A percentile compares a stretch with the other conserved stretches of the same genome.
These are phyloP conservation scores for Andrena dorsata DNA, from an alignment of 2,888 invertebrate genomes.

Conservation along the genomic window DNA sequence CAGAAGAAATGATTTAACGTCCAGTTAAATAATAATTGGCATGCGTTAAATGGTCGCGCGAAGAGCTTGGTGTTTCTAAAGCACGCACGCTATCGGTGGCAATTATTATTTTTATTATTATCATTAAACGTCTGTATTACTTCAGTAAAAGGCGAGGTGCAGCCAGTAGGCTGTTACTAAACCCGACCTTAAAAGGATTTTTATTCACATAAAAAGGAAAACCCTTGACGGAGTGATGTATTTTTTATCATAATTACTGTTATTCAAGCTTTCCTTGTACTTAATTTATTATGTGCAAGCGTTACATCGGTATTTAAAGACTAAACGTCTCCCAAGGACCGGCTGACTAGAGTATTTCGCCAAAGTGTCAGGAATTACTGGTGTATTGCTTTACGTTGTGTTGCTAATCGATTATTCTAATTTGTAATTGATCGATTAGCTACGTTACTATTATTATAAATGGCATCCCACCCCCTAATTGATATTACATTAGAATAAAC, in stretches of 20 bases:
- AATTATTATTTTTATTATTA: constrained; percentile 7
- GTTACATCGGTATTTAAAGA: constrained; percentile 13
- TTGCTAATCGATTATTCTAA: constrained; percentile 74
- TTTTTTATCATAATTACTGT: constrained; percentile 25
- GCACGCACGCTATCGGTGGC: constrained; percentile 25
- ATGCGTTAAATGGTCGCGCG: constrained; percentile 6
- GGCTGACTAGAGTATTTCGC: constrained; percentile 80
- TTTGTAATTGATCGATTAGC: constrained; percentile 73
- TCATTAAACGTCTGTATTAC: no score
- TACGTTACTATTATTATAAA: constrained; percentile 72
- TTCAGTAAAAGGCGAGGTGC: no score
- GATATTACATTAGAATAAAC: constrained; percentile 78
- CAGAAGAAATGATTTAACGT: constrained; percentile 1
- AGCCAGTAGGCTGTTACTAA: no score
- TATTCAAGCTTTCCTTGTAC: constrained; percentile 21
- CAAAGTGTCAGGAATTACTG: constrained; percentile 81
- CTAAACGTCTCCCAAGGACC: constrained; percentile 44
- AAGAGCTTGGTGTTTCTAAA: constrained; percentile 15
- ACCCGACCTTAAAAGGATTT: no score
- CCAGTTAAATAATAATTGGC: constrained; percentile 29
- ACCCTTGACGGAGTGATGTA: constrained; percentile 21
- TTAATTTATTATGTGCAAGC: constrained; percentile 30
- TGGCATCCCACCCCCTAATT: constrained; percentile 68
- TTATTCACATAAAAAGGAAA: constrained; percentile 29
- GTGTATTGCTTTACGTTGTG: constrained; percentile 79